Evolutionary conservation across 1,140 invertebrate species (phyloP).

Genomic region (Caenorhabditis tropicalis): DNA sequence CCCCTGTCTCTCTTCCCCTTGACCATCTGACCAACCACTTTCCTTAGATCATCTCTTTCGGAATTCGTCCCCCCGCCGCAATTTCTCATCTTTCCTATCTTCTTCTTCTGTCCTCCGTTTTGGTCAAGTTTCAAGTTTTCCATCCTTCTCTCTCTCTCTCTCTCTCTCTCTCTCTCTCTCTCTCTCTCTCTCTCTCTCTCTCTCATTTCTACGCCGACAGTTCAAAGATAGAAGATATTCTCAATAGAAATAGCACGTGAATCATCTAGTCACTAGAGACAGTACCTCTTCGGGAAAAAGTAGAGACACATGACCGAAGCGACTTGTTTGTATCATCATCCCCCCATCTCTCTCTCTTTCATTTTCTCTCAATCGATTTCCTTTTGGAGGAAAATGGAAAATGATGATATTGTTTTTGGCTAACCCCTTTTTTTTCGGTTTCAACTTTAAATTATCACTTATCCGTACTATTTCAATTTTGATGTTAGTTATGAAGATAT

Average conservation of each 20-base stretch:
- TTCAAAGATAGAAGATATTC: conserved; percentile 40
- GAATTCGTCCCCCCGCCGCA: neutral
- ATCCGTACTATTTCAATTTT: no score
- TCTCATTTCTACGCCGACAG: neutral
- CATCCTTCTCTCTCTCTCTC: neutral
- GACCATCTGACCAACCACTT: neutral
- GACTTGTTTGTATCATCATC: conserved; percentile 8
- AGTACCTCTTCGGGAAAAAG: neutral
- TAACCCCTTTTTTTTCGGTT: no score
- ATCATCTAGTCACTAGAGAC: neutral
- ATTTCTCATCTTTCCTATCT: neutral
- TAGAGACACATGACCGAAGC: conserved; percentile 8
- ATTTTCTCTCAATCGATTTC: no score
- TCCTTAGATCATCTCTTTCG: neutral
- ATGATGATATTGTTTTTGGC: no score
- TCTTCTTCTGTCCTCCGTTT: neutral
- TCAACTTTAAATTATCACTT: no score
- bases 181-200: neutral
- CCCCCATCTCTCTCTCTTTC: no score
- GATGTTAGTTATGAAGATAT: no score
- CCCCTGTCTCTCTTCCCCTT: no score
- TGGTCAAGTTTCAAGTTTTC: conserved; percentile 21
- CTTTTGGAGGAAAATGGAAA: no score
- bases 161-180: neutral
- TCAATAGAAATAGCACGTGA: neutral